Evolutionary conservation across 2,888 invertebrate species (phyloP).

Genomic region (Phyto melanocephala): DNA sequence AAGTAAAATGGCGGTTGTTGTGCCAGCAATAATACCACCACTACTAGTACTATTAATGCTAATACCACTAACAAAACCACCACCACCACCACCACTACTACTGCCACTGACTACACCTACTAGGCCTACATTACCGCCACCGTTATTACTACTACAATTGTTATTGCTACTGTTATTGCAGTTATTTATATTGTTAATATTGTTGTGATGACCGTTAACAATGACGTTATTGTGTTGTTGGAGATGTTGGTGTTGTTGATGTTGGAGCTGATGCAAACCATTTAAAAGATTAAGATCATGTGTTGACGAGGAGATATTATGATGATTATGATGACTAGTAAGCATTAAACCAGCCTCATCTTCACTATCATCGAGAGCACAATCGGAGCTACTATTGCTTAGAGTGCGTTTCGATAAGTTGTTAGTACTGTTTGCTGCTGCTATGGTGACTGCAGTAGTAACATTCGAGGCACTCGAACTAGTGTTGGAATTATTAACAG

Average conservation of each 20-base stretch:
- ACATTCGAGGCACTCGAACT: conserved; percentile 64
- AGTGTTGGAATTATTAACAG: conserved; percentile 68
- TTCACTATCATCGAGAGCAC: conserved; percentile 76
- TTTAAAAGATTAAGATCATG: conserved; percentile 77
- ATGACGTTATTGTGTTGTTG: conserved; percentile 69
- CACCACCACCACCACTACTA: conserved; percentile 33
- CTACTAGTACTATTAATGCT: conserved; percentile 24
- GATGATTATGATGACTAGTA: conserved; percentile 51
- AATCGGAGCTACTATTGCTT: conserved; percentile 72
- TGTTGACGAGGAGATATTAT: conserved; percentile 57
- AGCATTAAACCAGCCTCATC: conserved; percentile 67
- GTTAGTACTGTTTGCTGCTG: conserved; percentile 60
- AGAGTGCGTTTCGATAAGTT: conserved; percentile 83
- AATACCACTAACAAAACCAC: conserved; percentile 27
- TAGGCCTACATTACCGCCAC: neutral
- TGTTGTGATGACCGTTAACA: conserved; percentile 67
- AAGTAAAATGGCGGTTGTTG: conserved; percentile 75
- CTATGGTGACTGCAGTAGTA: conserved; percentile 61
- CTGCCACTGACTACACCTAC: neutral
- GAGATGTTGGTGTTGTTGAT: conserved; percentile 68
- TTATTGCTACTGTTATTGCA: conserved; percentile 45
- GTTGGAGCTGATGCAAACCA: conserved; percentile 74
- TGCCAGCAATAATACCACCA: conserved; percentile 67
- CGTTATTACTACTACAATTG: conserved; percentile 22
- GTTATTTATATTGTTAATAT: conserved; percentile 46